Base-by-base conservation (phyloP, 35 echinoderm and acorn worm genomes). In the Ophioderma brevispina region DNA sequence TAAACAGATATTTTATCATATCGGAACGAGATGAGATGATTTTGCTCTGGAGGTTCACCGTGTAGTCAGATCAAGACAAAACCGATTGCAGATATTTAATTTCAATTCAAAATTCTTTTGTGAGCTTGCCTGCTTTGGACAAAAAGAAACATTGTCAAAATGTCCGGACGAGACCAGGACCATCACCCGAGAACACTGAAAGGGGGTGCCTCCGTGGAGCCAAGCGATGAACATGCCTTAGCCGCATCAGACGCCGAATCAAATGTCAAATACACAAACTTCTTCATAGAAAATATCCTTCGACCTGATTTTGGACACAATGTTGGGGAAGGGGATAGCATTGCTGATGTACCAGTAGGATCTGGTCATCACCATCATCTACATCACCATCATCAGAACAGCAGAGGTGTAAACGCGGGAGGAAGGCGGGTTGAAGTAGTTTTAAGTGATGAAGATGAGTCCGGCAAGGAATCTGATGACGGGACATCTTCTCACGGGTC, bases 231-330 rank as follows among this genome's bases (percentile, higher is more conserved):
- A 25, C 59, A 70, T 3, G 59, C 59, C 5, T 30, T 70, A 30
- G 10, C 59, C 1, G 59, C 59, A 18, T 70, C 59, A 70, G 59
- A 70, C n/a, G 59, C 59, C 2, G 59, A 70, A 6, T 70, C 59
- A 13, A 70, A 70, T 70, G 59, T 70, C 13, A 93, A 89, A 81
- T 82, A 92, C 81, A 99, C 97, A 1, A 92, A 99, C 84, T 99
- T 99, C 84, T 93, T 86, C 75, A 99, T 99, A 78, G 97, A 99
- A 42, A 99, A 92, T 40, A 99, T 99, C 55, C 89, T 99, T 39
- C 87, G 94, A 40, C 94, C 94, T 33, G 97, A 95, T 34, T 99
- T 99, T 87, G 97, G 97, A 39, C 79, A 36, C 78, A 85, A 17
- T 40, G 87, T 28, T 70, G 38, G 46, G 63, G 84, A 85, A 23